Evolutionary conservation across 2,113 vertebrate genomes (phyloP), one percentile per base, ranked within the genome.

Genomic region (Oryzias javanicus): DNA sequence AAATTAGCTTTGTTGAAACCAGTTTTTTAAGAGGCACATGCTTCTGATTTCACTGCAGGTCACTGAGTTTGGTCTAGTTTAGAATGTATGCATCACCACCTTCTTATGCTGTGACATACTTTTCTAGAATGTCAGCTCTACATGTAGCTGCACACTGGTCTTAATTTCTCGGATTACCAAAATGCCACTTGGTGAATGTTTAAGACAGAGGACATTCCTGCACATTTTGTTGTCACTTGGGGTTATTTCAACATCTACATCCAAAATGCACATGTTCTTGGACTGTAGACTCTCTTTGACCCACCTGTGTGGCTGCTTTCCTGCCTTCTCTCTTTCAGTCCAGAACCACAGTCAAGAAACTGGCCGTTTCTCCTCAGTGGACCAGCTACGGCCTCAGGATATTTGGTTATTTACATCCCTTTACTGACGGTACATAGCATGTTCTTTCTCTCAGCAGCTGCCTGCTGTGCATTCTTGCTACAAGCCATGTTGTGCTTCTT

Each of bases 361-460:
- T 98, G 85, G 95, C 95, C 0, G 86, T 95, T 27, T 89, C 93
- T 17, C 97, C 96, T 41, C 92, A 86, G 58, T 96, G 95, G 95
- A 95, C 86, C 55, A 94, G 95, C 85, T 98, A 98, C 0, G 97
- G 96, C 7, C 92, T 98, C 60, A 90, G 96, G 51, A 94, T 98
- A 79, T 98, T 98, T 81, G 97, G 97, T 68, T 98, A 96, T 76
- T 71, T 98, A 63, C 95, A 98, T 74, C 96, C 97, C 22, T 92
- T 89, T 40, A 55, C 83, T 0, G 77, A 93, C 0, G 95, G 96
- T 98, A 89, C 3, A 25, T 45, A 42, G 4, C 35, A 27, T 48
- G n/a, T 17, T 4, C 17, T n/a, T 35, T 15, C 16, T 46, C 41
- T 42, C 46, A 6, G 14, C 7, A 25, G 25, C 5, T 42, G 0